Percentiles rank a stretch among this genome's conserved stretches.
Evolutionary conservation across 2,113 vertebrate species (phyloP).

Genomic region (Drymodes brunneopygia): DNA sequence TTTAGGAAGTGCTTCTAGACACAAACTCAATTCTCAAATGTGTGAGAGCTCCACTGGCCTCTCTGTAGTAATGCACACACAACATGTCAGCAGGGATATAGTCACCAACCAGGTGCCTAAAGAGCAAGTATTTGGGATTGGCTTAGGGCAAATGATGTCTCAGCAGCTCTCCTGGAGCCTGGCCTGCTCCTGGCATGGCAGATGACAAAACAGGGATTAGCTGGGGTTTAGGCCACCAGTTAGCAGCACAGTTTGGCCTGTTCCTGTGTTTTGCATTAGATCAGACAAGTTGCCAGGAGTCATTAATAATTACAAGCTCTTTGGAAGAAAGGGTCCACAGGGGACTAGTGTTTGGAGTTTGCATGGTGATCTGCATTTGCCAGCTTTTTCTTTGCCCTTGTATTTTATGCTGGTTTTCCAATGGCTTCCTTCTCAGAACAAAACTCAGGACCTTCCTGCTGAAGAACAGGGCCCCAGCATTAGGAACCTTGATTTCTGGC

Average conservation of each 20-base stretch:
- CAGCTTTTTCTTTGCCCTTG: neutral
- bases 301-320: neutral
- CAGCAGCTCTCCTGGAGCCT: neutral
- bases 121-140: neutral
- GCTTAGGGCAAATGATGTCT: neutral
- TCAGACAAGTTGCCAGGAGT: neutral
- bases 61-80: neutral
- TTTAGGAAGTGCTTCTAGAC: neutral
- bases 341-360: neutral
- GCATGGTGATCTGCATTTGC: neutral
- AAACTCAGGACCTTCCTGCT: conserved; percentile 85
- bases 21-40: neutral
- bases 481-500: conserved; percentile 97
- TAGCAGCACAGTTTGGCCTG: neutral
- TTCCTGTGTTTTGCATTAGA: neutral
- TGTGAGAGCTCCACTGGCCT: rapidly evolving
- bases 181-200: neutral
- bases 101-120: neutral
- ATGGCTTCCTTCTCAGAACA: conserved; percentile 63
- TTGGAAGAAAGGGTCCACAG: neutral
- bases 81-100: rapidly evolving
- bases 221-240: neutral
- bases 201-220: neutral
- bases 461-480: conserved; percentile 96
- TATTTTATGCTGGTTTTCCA: neutral